Base-by-base conservation (phyloP, 53 echinoderm and acorn worm species). In the Holothuria scabra region DNA sequence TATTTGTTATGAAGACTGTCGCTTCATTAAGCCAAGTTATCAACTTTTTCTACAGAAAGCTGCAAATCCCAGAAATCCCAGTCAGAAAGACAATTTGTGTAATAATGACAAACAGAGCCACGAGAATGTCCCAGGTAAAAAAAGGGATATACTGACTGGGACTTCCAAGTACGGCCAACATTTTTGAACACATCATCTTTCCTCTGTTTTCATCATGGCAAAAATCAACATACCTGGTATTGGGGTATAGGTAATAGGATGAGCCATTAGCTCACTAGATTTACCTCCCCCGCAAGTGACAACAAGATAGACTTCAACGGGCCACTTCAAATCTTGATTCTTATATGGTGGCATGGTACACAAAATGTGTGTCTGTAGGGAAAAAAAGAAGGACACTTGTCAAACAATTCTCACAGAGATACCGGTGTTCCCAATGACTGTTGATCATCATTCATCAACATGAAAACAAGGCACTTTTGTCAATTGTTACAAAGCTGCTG, bases 51-150 rank as follows among this genome's bases (percentile, higher is more conserved):
- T 8, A 8, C 52, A 52, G 2, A 57, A 9, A 23, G 90, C 90
- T 93, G 93, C 90, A 93, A 93, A 93, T 93, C 93, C 93, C 86
- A 85, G 90, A 93, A 93, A 93, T 82, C 81, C 89, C 85, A 85
- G 89, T 89, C 89, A 89, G 89, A 49, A 31, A 28, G 48, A 52
- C 3, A 14, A 52, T 52, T 52, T 52, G 52, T 8, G 1, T 52
- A 18, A 52, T 52, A 52, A 52, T 52, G 14, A 52, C 52, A 14
- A 52, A 52, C 18, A n/a, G 52, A 52, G 52, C 52, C 18, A 18
- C 3, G 18, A 52, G 3, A 18, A 52, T 18, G 1, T 52, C 18
- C 18, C 52, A 16, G 16, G 16, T 52, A 41, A 52, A 14, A 52
- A 52, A 52, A 52, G 52, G 52, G 52, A 52, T 9, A 13, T 13